These are phyloP conservation scores for Melanophora roralis DNA, from an alignment of 2,888 invertebrate genomes.

Conservation along the genomic window DNA sequence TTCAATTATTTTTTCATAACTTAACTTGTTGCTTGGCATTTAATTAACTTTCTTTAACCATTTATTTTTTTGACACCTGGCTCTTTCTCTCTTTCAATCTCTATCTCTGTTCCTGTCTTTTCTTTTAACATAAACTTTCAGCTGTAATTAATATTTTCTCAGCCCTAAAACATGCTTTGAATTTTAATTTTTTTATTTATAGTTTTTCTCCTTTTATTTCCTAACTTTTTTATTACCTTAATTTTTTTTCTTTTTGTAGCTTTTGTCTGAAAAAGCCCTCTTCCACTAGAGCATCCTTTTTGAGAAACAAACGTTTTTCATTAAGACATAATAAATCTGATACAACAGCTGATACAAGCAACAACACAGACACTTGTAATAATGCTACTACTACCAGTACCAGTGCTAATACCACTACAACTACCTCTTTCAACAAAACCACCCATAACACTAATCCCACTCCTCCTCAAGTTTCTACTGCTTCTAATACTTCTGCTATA, in stretches of 20 bases:
- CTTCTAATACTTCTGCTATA: constrained; percentile 24
- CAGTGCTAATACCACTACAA: constrained; percentile 55
- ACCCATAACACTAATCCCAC: constrained; percentile 3
- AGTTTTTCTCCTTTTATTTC: constrained; percentile 21
- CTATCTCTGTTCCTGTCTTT: too few species aligned
- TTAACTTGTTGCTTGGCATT: background rate
- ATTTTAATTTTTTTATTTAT: constrained; percentile 27
- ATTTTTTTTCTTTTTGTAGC: constrained; percentile 63
- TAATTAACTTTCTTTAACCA: background rate
- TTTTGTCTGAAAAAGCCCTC: constrained; percentile 71
- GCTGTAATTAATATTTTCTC: background rate
- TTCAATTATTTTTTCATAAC: background rate
- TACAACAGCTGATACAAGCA: constrained; percentile 64
- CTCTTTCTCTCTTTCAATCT: background rate
- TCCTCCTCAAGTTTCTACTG: background rate
- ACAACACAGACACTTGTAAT: constrained; percentile 58
- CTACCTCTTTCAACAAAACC: constrained; percentile 47
- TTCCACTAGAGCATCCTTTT: constrained; percentile 71
- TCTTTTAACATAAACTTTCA: background rate
- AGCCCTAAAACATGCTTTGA: background rate
- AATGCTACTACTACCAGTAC: constrained; percentile 21
- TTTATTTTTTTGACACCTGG: background rate
- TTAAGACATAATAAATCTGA: constrained; percentile 71
- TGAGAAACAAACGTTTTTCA: constrained; percentile 73
- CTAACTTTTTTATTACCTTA: constrained; percentile 22